Evolutionary conservation across 2,113 vertebrate species (phyloP).

Genomic region (Ceyx melanurus): DNA sequence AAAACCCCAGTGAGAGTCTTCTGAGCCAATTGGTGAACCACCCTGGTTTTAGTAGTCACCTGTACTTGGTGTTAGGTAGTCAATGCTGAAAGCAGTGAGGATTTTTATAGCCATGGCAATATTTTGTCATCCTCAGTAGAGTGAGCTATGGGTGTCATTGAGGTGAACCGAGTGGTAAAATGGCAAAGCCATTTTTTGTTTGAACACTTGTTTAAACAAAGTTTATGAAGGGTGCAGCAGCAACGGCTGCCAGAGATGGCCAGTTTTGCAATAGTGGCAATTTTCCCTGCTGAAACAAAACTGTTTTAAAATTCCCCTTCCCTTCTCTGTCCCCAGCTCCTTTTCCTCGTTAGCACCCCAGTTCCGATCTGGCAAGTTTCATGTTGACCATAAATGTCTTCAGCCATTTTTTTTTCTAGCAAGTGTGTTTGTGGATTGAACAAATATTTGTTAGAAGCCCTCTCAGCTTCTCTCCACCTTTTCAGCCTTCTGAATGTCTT

Average conservation of each 20-base stretch:
- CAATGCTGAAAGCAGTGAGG: not conserved
- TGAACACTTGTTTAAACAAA: constrained; percentile 22
- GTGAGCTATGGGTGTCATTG: not conserved
- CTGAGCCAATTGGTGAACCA: not conserved
- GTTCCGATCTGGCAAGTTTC: not conserved
- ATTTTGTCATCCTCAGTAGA: not conserved
- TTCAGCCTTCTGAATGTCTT: constrained; percentile 47
- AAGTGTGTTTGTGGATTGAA: not conserved
- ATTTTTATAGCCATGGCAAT: not conserved
- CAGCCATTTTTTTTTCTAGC: not conserved
- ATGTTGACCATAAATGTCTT: not conserved
- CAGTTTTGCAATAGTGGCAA: not conserved
- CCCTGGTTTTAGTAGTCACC: not conserved
- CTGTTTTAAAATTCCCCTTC: not conserved
- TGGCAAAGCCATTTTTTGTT: constrained; percentile 23
- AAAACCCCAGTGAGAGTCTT: not conserved
- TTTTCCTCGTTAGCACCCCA: not conserved
- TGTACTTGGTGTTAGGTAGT: not conserved
- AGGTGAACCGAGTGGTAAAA: not conserved
- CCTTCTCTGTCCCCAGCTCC: not conserved
- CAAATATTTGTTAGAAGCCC: constrained; percentile 64
- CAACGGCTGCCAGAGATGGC: not conserved
- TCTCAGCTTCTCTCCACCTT: constrained; percentile 10
- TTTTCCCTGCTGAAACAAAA: not conserved
- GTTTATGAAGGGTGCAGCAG: constrained; percentile 45